Evolutionary conservation across 2,797 vertebrate genomes (phyloP).

Genomic region (Gadopsis marmoratus): DNA sequence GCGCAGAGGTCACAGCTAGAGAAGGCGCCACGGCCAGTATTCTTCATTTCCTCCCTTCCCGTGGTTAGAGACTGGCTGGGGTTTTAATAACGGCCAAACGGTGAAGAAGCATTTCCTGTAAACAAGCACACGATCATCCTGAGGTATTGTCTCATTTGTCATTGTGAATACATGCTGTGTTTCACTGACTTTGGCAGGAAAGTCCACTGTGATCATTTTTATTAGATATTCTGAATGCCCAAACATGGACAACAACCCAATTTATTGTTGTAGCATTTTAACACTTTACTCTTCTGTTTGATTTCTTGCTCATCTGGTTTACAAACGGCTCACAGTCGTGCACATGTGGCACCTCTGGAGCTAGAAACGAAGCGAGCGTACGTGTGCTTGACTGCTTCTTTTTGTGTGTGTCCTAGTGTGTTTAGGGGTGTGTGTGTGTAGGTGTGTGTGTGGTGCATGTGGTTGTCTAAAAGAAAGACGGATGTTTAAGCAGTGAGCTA

Average conservation of each 20-base stretch:
- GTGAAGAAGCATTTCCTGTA: constrained; percentile 1
- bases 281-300: constrained; percentile 7
- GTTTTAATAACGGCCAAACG: constrained; percentile 26
- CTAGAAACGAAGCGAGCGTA: constrained; percentile 20
- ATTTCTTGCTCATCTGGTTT: constrained; percentile 45
- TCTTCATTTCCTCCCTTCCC: constrained; percentile 26
- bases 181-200: constrained; percentile 1
- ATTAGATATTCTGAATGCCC: constrained; percentile 14
- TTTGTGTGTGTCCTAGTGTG: constrained; percentile 10
- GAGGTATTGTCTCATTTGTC: constrained; percentile 5
- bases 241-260: neutral
- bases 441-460: neutral
- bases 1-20: constrained; percentile 24
- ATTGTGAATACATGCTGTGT: constrained; percentile 16
- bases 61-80: neutral
- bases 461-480: constrained; percentile 17
- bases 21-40: neutral
- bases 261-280: constrained; percentile 23
- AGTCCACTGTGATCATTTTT: neutral
- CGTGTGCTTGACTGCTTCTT: neutral
- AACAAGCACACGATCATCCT: constrained; percentile 5
- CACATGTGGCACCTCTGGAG: constrained; percentile 36
- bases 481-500: constrained; percentile 24
- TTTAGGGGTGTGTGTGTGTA: neutral
- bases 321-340: constrained; percentile 45